Percentiles rank a stretch among this genome's conserved stretches.
Evolutionary conservation across 2,113 vertebrate species (phyloP).

Genomic region (Gyps fulvus): DNA sequence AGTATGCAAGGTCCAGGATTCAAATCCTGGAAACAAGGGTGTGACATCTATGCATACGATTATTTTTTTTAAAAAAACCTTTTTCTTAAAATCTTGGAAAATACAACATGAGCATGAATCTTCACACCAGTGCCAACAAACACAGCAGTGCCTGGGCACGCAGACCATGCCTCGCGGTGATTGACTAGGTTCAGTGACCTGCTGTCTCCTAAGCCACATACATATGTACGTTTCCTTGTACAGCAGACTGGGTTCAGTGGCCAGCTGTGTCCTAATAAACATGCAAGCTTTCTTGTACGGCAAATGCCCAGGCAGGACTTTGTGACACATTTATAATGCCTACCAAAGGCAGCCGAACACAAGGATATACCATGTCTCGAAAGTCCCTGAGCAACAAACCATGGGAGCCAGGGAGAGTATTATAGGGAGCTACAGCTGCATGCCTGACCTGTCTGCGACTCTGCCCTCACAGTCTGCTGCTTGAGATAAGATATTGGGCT

Average conservation of each 20-base stretch:
- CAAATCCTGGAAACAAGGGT: not conserved
- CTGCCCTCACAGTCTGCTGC: not conserved
- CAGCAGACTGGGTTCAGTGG: not conserved
- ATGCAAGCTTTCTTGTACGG: not conserved
- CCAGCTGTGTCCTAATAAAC: not conserved
- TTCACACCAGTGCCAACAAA: not conserved
- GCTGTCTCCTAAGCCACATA: not conserved
- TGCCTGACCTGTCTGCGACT: not conserved
- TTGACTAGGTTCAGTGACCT: not conserved
- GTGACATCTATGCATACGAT: fast-evolving
- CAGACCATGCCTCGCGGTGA: fast-evolving
- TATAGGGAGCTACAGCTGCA: not conserved
- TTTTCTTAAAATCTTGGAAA: not conserved
- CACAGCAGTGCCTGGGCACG: not conserved
- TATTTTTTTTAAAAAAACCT: too few relatives aligned
- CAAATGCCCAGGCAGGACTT: not conserved
- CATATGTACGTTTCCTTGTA: not conserved
- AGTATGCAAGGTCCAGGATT: not conserved
- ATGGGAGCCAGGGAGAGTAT: fast-evolving
- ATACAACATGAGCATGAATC: not conserved
- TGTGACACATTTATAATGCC: not conserved
- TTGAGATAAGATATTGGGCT: not conserved
- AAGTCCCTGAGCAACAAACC: not conserved
- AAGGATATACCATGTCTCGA: not conserved
- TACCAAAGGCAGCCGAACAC: not conserved